These are phyloP conservation scores for Porites australiensis DNA, from an alignment of 64 coral and sea anemone genomes.

Conservation along the genomic window DNA sequence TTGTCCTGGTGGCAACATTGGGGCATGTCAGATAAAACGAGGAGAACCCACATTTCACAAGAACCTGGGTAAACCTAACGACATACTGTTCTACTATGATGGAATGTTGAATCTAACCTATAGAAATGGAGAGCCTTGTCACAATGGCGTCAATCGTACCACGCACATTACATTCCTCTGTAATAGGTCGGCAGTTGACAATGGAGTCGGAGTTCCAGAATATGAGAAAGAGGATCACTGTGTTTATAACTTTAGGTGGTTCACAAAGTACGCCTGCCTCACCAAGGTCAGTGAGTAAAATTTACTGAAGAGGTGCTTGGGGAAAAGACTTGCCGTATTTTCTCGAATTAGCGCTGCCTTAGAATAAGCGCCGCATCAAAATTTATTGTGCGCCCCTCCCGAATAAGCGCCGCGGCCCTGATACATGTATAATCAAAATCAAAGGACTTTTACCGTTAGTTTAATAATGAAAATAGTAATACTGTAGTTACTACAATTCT, in stretches of 20 bases:
- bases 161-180: constrained; percentile 86
- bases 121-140: constrained; percentile 45
- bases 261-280: constrained; percentile 86
- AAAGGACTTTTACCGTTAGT: no score
- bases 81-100: constrained; percentile 79
- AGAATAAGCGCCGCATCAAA: no score
- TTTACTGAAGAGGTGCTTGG: neutral
- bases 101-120: constrained; percentile 88
- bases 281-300: constrained; percentile 69
- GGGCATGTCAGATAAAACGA: constrained; percentile 47
- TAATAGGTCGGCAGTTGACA: constrained; percentile 2
- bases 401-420: no score
- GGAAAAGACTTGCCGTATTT: no score
- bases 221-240: constrained; percentile 75
- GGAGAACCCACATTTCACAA: neutral
- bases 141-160: neutral
- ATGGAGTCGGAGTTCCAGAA: constrained; percentile 41
- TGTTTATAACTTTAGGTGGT: constrained; percentile 84
- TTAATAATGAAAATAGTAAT: no score
- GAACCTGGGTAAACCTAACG: constrained; percentile 45
- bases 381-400: no score
- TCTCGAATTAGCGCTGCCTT: no score
- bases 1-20: constrained; percentile 26
- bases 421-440: no score
- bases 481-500: no score